Evolutionary conservation across 2,888 invertebrate genomes (phyloP).

Genomic region (Chirona hameri): DNA sequence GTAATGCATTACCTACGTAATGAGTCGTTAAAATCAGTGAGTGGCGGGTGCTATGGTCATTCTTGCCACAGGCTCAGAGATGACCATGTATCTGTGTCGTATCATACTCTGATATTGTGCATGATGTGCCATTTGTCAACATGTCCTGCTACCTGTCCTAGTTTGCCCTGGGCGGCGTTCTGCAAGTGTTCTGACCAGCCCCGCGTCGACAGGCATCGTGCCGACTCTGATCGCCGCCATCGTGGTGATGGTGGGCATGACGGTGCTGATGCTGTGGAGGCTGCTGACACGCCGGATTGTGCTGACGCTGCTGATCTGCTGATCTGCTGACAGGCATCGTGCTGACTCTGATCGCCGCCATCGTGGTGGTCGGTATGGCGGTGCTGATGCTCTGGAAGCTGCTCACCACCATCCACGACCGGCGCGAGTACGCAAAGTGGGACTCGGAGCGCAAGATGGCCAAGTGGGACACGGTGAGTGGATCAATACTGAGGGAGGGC

Average conservation of each 20-base stretch:
- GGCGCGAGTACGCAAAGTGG: slow-evolving; percentile 94
- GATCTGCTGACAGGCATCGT: slow-evolving; percentile 69
- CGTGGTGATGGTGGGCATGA: slow-evolving; percentile 88
- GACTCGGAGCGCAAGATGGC: slow-evolving; percentile 97
- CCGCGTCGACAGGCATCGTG: slow-evolving; percentile 81
- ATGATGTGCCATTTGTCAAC: no score
- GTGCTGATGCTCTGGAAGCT: slow-evolving; percentile 94
- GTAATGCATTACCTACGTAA: no score
- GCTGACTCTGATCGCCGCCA: slow-evolving; percentile 91
- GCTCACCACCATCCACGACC: slow-evolving; percentile 92
- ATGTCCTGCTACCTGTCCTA: no score
- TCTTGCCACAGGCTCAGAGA: no score
- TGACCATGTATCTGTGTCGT: no score
- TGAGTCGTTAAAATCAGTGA: no score
- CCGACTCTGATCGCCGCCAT: slow-evolving; percentile 95
- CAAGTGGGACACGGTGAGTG: slow-evolving; percentile 93
- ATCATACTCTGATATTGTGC: no score
- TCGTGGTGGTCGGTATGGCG: slow-evolving; percentile 90
- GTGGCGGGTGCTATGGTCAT: no score
- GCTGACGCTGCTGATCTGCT: not conserved
- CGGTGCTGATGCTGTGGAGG: slow-evolving; percentile 92
- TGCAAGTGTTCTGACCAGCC: no score
- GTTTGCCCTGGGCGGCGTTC: not conserved
- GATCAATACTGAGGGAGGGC: not conserved
- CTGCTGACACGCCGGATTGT: slow-evolving; percentile 70